Conservation (phyloP, 1,140 invertebrate species). For the Saxidomus purpurata region DNA sequence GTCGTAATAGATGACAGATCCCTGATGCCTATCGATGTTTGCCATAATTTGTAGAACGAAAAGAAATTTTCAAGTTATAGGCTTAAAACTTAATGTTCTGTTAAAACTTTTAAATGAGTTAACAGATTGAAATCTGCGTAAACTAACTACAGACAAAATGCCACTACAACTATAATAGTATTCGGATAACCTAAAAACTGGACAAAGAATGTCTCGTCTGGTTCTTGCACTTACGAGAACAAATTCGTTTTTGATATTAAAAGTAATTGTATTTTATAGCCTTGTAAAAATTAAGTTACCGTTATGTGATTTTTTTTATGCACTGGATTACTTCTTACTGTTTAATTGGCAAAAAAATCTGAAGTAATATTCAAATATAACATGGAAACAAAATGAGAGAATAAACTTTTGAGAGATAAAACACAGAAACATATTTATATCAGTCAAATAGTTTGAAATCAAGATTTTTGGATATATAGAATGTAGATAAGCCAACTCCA, state of each 20-base stretch:
- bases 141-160: too few species aligned
- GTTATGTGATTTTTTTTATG: background rate
- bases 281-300: too few species aligned
- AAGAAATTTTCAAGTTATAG: background rate
- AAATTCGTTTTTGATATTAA: too few species aligned
- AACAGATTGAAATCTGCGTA: too few species aligned
- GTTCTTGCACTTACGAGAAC: too few species aligned
- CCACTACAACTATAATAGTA: too few species aligned
- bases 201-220: too few species aligned
- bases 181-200: too few species aligned
- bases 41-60: constrained; percentile 5
- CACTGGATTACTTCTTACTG: background rate
- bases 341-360: constrained; percentile 18
- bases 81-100: background rate
- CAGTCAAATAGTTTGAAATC: constrained; percentile 63
- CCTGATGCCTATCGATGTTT: background rate
- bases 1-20: constrained; percentile 44
- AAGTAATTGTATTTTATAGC: too few species aligned
- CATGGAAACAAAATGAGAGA: constrained; percentile 21
- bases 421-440: constrained; percentile 57
- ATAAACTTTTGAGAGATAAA: background rate
- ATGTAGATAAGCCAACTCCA: constrained; percentile 49
- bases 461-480: constrained; percentile 58
- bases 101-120: too few species aligned
- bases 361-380: constrained; percentile 2